A percentile compares a stretch with the other conserved stretches of the same genome.
phyloP scores from a whole-genome alignment of 2,797 vertebrate genomes.

The Pseudocheirus occidentalis region DNA sequence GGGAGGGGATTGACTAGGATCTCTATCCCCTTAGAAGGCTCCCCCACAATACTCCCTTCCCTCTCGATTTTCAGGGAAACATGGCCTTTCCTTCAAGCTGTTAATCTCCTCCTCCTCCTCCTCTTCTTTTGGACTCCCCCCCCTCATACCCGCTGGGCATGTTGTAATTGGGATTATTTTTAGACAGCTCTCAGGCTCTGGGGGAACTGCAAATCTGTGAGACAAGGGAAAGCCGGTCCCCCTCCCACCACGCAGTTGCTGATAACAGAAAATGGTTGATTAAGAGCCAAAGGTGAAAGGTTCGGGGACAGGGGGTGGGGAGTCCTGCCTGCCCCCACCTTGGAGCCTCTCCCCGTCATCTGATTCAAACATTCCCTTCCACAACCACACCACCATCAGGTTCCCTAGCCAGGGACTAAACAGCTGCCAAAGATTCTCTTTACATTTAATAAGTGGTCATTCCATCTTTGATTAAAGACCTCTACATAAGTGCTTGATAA shows the following conservation, averaged over 20 bases:
- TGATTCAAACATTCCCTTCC: not conserved
- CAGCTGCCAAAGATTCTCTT: not conserved
- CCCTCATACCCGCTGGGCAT: fast-evolving
- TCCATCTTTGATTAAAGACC: not conserved
- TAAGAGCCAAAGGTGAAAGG: not conserved
- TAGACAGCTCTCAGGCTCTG: not conserved
- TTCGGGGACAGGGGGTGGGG: not conserved
- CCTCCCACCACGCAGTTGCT: not conserved
- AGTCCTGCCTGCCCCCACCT: not conserved
- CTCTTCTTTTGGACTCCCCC: constrained; percentile 6
- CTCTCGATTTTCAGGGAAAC: not conserved
- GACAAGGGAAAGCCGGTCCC: not conserved
- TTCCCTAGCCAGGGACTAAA: not conserved
- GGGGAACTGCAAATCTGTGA: not conserved
- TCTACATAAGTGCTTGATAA: not conserved
- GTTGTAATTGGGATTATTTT: not conserved
- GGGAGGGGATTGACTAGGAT: not conserved
- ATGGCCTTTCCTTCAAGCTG: not conserved
- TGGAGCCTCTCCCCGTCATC: not conserved
- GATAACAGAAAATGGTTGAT: not conserved
- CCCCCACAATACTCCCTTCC: not conserved
- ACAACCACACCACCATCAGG: not conserved
- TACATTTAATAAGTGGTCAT: not conserved
- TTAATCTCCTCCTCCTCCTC: not conserved
- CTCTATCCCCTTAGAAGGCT: not conserved